Evolutionary conservation across 37 sponge, comb jelly and placozoan genomes (phyloP).

Genomic region (Theonella swinhoei): DNA sequence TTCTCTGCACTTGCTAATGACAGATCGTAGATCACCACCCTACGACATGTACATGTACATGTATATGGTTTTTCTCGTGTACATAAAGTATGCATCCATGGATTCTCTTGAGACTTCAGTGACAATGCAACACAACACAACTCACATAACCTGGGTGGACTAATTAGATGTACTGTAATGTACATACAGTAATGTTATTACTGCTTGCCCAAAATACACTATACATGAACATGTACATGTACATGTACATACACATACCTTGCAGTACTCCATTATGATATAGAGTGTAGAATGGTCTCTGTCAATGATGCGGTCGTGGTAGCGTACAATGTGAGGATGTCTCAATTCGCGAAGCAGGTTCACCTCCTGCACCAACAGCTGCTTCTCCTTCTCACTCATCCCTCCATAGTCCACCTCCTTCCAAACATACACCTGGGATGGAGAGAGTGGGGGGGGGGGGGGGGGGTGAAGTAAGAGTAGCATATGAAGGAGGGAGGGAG

Average conservation of each 20-base stretch:
- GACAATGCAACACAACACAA: no score
- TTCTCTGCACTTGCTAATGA: conserved; percentile 45
- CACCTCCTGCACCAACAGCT: conserved; percentile 82
- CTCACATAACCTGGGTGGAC: no score
- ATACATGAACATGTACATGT: no score
- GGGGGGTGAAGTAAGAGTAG: no score
- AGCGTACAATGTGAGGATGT: conserved; percentile 85
- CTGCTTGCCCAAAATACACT: no score
- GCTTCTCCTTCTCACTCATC: conserved; percentile 83
- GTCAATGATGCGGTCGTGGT: conserved; percentile 84
- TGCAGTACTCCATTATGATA: conserved; percentile 88
- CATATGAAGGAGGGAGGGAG: background rate
- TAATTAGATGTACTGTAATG: no score
- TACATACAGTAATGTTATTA: no score
- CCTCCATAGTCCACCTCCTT: conserved; percentile 85
- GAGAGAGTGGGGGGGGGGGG: no score
- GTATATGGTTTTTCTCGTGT: no score
- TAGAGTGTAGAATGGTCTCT: conserved; percentile 58
- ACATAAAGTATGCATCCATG: no score
- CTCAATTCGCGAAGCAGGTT: conserved; percentile 83
- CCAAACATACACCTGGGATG: conserved; percentile 83
- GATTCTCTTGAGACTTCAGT: no score
- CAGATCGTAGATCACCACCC: conserved; percentile 80
- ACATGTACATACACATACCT: background rate
- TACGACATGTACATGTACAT: background rate